Percentiles rank a stretch among this genome's conserved stretches.
These are phyloP conservation scores for Physella acuta DNA, from an alignment of 1,140 invertebrate genomes.

Conservation along the genomic window DNA sequence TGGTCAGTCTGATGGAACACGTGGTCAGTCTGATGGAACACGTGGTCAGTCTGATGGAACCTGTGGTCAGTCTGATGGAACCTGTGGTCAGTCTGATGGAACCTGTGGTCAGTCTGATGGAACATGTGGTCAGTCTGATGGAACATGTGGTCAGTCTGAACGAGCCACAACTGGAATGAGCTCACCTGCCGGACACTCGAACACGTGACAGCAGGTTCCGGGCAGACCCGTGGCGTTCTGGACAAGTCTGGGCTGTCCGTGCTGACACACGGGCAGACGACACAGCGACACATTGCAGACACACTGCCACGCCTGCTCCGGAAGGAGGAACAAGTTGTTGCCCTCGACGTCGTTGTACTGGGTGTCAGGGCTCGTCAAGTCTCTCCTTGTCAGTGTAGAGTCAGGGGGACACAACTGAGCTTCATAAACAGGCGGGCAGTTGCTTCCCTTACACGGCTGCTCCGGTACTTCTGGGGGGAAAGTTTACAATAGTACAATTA, in stretches of 20 bases:
- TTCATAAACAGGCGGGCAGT: background rate
- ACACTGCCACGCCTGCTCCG: background rate
- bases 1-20: no score
- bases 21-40: no score
- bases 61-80: no score
- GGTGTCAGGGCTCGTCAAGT: background rate
- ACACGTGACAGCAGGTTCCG: background rate
- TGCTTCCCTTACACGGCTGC: background rate
- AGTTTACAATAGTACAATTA: no score
- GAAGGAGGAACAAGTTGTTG: background rate
- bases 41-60: no score
- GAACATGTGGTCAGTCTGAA: no score
- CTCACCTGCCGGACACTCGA: background rate
- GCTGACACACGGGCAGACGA: background rate
- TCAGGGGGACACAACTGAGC: background rate
- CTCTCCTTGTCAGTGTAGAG: background rate
- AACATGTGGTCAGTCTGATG: no score
- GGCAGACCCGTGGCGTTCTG: background rate
- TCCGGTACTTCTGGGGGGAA: background rate
- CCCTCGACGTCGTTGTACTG: background rate
- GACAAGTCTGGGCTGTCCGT: background rate
- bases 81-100: no score
- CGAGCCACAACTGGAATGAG: background rate
- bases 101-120: no score
- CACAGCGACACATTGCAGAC: background rate